Evolutionary conservation across 2,888 invertebrate species (phyloP).

Genomic region (Dione juno): DNA sequence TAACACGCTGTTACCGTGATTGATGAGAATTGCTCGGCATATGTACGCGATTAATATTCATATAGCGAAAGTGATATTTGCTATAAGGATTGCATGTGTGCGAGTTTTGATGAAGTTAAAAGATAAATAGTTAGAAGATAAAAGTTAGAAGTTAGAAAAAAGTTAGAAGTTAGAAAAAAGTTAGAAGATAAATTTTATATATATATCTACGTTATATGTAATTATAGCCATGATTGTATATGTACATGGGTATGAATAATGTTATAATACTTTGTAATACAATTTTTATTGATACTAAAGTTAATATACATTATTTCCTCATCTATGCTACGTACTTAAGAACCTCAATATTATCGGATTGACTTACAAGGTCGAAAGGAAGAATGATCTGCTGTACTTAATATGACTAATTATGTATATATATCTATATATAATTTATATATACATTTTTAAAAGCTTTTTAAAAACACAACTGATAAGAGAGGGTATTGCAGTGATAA

Average conservation of each 20-base stretch:
- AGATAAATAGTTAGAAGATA: no score
- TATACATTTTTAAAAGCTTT: no score
- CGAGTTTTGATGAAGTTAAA: conserved; percentile 1
- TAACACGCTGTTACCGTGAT: conserved; percentile 21
- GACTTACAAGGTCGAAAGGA: background rate
- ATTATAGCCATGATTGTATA: no score
- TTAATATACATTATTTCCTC: background rate
- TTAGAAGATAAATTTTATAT: no score
- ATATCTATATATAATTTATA: background rate
- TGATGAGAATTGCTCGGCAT: conserved; percentile 14
- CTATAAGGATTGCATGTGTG: background rate
- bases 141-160: no score
- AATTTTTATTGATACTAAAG: background rate
- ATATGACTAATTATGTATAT: background rate
- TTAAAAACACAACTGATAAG: no score
- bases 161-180: no score
- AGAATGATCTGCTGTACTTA: background rate
- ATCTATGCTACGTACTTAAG: conserved; percentile 2
- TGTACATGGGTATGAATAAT: background rate
- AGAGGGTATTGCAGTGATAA: no score
- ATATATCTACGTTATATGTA: no score
- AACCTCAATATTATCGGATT: background rate
- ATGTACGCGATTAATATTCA: conserved; percentile 11
- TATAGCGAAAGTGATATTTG: background rate
- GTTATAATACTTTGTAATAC: background rate